These are phyloP conservation scores for Drosophila punjabiensis DNA, from an alignment of 1,140 invertebrate genomes.

Conservation along the genomic window DNA sequence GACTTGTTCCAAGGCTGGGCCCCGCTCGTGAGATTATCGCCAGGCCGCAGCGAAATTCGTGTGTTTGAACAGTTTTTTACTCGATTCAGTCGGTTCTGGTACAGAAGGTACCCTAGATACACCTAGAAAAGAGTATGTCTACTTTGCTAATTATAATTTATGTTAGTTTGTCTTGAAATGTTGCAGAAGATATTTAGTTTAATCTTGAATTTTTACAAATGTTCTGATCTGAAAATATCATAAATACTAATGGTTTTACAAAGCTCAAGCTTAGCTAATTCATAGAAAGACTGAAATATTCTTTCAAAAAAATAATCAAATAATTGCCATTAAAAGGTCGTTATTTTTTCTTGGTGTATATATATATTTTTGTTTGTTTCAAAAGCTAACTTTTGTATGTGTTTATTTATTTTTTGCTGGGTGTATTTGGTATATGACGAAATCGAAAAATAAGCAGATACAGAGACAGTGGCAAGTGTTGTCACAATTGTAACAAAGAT, in stretches of 20 bases:
- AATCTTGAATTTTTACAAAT: neutral
- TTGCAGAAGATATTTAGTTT: neutral
- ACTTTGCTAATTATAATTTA: neutral
- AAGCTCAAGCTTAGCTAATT: neutral
- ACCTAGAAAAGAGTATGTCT: neutral
- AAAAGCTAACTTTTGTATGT: neutral
- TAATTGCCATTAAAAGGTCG: too few species aligned
- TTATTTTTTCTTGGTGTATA: neutral
- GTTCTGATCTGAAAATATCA: neutral
- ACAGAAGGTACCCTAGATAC: slow-evolving; percentile 12
- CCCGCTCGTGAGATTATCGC: slow-evolving; percentile 63
- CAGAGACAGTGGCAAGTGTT: slow-evolving; percentile 57
- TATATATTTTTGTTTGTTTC: neutral
- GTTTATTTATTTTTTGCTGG: slow-evolving; percentile 6
- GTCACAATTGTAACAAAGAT: slow-evolving; percentile 72
- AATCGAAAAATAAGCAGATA: slow-evolving; percentile 11
- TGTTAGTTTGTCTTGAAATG: neutral
- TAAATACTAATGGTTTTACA: too few species aligned
- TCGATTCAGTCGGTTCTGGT: slow-evolving; percentile 32
- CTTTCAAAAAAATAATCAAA: neutral
- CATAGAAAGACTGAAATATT: neutral
- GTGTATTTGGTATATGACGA: slow-evolving; percentile 27
- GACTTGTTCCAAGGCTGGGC: slow-evolving; percentile 81
- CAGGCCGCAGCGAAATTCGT: slow-evolving; percentile 59
- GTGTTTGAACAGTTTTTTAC: slow-evolving; percentile 74